Conservation (phyloP, 1,140 invertebrate genomes). For the Drosophila oshimai region DNA sequence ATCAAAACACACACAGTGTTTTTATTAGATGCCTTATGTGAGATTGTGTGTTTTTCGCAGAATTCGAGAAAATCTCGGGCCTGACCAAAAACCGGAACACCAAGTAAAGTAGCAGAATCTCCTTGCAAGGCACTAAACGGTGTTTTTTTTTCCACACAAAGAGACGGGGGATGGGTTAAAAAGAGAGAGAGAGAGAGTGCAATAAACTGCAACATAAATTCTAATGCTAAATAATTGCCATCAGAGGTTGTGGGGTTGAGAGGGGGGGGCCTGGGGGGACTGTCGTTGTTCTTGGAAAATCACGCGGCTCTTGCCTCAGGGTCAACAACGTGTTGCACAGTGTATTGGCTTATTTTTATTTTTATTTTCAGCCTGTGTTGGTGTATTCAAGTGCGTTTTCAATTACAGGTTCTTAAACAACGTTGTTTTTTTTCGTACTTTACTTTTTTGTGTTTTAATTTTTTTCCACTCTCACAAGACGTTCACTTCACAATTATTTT, state of each 20-base stretch:
- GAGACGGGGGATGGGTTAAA: not conserved
- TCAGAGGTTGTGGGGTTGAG: not conserved
- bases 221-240: constrained; percentile 50
- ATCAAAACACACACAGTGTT: constrained; percentile 22
- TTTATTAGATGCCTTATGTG: not conserved
- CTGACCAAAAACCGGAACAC: constrained; percentile 44
- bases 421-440: constrained; percentile 12
- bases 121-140: constrained; percentile 17
- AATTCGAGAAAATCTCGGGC: constrained; percentile 48
- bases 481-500: constrained; percentile 33
- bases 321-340: constrained; percentile 55
- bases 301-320: constrained; percentile 51
- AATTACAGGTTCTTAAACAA: constrained; percentile 65
- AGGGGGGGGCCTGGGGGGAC: not conserved
- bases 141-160: constrained; percentile 26
- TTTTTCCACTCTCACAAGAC: constrained; percentile 19
- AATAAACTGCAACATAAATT: constrained; percentile 46
- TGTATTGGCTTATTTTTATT: constrained; percentile 6
- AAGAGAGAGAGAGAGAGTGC: constrained; percentile 1
- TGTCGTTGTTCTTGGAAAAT: constrained; percentile 48
- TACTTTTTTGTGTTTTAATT: constrained; percentile 14
- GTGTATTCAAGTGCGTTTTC: constrained; percentile 55
- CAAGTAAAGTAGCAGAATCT: constrained; percentile 7
- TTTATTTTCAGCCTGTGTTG: constrained; percentile 15
- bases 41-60: constrained; percentile 17